Evolutionary conservation across 2,888 invertebrate genomes (phyloP).

Genomic region (Drosophila mettleri): DNA sequence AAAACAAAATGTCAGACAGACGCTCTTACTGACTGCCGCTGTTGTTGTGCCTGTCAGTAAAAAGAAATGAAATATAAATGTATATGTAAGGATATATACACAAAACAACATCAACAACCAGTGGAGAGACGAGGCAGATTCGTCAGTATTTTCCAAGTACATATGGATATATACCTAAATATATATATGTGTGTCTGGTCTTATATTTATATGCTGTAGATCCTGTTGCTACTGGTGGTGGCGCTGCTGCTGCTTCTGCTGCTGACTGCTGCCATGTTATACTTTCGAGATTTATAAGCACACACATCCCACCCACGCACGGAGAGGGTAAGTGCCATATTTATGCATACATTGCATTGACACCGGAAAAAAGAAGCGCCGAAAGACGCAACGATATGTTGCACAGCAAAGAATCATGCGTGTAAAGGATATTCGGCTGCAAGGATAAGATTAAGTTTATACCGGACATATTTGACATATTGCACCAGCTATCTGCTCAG

Average conservation of each 20-base stretch:
- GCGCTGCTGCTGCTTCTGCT: constrained; percentile 42
- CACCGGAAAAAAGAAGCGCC: constrained; percentile 34
- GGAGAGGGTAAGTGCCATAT: constrained; percentile 44
- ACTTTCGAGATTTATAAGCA: constrained; percentile 52
- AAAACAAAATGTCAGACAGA: constrained; percentile 69
- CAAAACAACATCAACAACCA: constrained; percentile 1
- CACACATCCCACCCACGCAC: constrained; percentile 13
- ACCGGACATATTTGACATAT: background rate
- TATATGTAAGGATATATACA: background rate
- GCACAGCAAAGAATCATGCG: constrained; percentile 9
- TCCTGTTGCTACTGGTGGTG: constrained; percentile 50
- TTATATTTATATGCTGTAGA: constrained; percentile 37
- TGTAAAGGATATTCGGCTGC: background rate
- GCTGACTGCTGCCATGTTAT: constrained; percentile 55
- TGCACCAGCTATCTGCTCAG: no score
- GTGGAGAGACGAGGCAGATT: constrained; percentile 29
- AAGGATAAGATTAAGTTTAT: background rate
- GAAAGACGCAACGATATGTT: constrained; percentile 3
- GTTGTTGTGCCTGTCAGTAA: constrained; percentile 14
- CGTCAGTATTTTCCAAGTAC: constrained; percentile 35
- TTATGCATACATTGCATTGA: constrained; percentile 52
- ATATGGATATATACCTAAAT: constrained; percentile 8
- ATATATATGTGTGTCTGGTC: constrained; percentile 10
- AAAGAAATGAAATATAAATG: constrained; percentile 32
- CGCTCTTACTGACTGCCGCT: constrained; percentile 13